Evolutionary conservation across 2,113 vertebrate species (phyloP), one percentile per base, ranked within the genome.

Genomic region (Megalops atlanticus): DNA sequence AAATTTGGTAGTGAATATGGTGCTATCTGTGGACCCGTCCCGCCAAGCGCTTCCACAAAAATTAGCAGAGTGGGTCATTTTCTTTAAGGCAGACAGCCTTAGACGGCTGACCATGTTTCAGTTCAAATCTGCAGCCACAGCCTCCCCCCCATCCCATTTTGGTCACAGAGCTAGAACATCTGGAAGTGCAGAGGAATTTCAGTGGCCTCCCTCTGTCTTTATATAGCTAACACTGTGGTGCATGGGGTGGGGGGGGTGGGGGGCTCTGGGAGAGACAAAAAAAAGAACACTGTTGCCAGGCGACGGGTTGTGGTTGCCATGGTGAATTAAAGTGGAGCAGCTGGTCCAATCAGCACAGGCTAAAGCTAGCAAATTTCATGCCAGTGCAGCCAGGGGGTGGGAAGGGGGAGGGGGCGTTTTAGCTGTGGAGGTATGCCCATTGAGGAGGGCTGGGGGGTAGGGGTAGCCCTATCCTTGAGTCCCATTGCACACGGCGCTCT

Each of bases 301-400:
- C 93, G 94, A 94, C 94, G 84, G 88, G 90, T 92, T 91, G 89
- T 89, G 93, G 95, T 95, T 95, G 94, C 94, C 92, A 94, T 95
- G 94, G 95, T 92, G 94, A 94, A 92, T 92, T 85, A 52, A 84
- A 94, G 93, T 88, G 80, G 89, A 86, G 91, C 90, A 86, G 91
- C 92, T 87, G 92, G 92, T 89, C 95, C 94, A 94, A 95, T 95
- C 92, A 88, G 88, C 38, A 90, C 86, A 88, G 91, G 92, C 92
- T 64, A 87, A 90, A 92, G 88, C 84, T 89, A 86, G 90, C 89
- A 90, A 92, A 91, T 88, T 92, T 91, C 88, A 87, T 89, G 92
- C 90, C 91, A 89, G 91, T 84, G 85, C 81, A 0, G 89, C 90
- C 24, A 8, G 54, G 54, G 54, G 54, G 54, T 91, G 92, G 87